phyloP scores from a whole-genome alignment of 2,113 vertebrate species.

The Sminthopsis crassicaudata region DNA sequence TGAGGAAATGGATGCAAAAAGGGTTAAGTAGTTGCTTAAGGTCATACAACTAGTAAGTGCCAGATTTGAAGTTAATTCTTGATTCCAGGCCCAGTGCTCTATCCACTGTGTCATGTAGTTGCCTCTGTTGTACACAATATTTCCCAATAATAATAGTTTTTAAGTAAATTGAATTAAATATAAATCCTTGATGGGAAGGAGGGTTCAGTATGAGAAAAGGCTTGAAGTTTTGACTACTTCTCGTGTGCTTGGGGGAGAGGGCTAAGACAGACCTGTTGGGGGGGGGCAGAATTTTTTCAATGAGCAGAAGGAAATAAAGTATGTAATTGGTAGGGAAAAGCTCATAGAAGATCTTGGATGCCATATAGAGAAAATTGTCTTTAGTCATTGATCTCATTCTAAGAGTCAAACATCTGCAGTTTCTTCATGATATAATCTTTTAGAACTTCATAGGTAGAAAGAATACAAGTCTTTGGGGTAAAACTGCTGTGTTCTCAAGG shows the following conservation, averaged over 20 bases:
- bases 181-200: not conserved
- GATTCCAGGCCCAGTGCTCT: not conserved
- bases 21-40: not conserved
- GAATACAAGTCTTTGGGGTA: not conserved
- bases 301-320: not conserved
- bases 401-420: constrained; percentile 9
- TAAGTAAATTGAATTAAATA: not conserved
- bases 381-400: not conserved
- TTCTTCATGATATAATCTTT: constrained; percentile 31
- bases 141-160: not conserved
- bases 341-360: constrained; percentile 10
- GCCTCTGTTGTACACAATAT: not conserved
- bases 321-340: not conserved
- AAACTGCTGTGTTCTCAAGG: constrained; percentile 32
- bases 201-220: not conserved
- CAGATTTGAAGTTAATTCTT: not conserved
- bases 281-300: not conserved
- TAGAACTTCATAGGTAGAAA: not conserved
- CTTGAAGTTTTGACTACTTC: not conserved
- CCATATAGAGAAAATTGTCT: constrained; percentile 15
- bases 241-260: not conserved
- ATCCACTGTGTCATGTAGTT: not conserved
- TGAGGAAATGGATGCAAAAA: not conserved
- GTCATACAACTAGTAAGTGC: not conserved
- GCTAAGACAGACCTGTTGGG: not conserved